A percentile compares a stretch with the other conserved stretches of the same genome.
These are phyloP conservation scores for Galeopsomyia nigrocyanea DNA, from an alignment of 2,888 invertebrate genomes.

Conservation along the genomic window DNA sequence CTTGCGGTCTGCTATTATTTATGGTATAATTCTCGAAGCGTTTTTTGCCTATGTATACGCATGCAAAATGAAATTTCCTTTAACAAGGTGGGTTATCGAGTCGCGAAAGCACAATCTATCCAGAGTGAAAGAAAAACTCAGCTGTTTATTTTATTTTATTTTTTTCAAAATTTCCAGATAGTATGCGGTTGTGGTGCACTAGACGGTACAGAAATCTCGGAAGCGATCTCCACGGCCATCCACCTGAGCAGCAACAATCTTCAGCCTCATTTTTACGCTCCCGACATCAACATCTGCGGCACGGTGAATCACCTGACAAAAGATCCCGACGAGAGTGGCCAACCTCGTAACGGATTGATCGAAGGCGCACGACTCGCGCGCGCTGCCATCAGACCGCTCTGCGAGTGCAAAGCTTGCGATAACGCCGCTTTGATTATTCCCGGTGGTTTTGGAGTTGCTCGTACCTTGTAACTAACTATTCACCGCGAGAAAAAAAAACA, in stretches of 20 bases:
- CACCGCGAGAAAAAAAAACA: too few species aligned
- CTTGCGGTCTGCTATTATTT: too few species aligned
- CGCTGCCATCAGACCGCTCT: conserved; percentile 65
- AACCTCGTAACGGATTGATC: conserved; percentile 69
- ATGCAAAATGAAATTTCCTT: conserved; percentile 1
- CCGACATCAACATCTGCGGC: conserved; percentile 53
- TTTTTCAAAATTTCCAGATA: conserved; percentile 61
- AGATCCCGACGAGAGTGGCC: conserved; percentile 48
- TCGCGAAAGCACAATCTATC: too few species aligned
- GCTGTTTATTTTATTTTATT: neutral
- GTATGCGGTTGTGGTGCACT: conserved; percentile 72
- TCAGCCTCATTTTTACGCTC: conserved; percentile 57
- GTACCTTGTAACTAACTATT: conserved; percentile 69
- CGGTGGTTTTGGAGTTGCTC: conserved; percentile 73
- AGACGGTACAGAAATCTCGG: conserved; percentile 73
- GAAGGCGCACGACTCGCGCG: conserved; percentile 72
- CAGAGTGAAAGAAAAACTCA: too few species aligned
- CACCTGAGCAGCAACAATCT: conserved; percentile 53
- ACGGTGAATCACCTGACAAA: conserved; percentile 55
- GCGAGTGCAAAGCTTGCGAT: conserved; percentile 64
- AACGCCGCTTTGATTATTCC: conserved; percentile 72
- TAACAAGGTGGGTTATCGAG: too few species aligned
- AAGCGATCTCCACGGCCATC: conserved; percentile 68
- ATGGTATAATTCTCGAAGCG: too few species aligned
- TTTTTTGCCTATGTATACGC: neutral